Conservation (phyloP, 1,140 invertebrate genomes). For the Oscheius sp. region DNA sequence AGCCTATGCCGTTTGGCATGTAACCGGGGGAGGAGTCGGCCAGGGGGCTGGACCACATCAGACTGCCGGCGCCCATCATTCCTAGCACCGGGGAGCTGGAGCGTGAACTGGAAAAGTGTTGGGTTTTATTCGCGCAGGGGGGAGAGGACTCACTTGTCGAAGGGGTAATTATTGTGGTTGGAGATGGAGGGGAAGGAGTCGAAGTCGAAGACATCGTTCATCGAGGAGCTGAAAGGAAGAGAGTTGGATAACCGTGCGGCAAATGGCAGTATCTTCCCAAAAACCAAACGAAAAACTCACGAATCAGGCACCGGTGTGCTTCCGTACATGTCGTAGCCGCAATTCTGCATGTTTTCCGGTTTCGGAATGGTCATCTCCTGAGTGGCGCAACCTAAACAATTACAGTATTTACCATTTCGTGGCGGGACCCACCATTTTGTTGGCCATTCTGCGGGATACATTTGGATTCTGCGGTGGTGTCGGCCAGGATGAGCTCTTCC, state of each 20-base stretch:
- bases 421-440: neutral
- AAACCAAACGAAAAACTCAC: neutral
- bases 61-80: neutral
- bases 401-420: neutral
- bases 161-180: neutral
- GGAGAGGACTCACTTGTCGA: conserved; percentile 11
- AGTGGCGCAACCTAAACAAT: too few species aligned
- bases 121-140: too few species aligned
- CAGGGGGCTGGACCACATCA: neutral
- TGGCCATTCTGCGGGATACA: conserved; percentile 9
- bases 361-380: neutral
- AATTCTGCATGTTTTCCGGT: neutral
- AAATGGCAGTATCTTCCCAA: neutral
- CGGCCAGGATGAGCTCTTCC: conserved; percentile 59
- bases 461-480: too few species aligned
- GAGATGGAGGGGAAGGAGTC: neutral
- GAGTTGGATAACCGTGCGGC: neutral
- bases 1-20: conserved; percentile 2
- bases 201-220: neutral
- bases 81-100: neutral
- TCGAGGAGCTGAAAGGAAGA: too few species aligned
- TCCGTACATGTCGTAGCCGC: neutral
- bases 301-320: neutral
- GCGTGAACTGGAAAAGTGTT: neutral
- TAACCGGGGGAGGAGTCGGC: neutral